These are phyloP conservation scores for Pavo muticus DNA, from an alignment of 2,113 vertebrate genomes.

Conservation along the genomic window DNA sequence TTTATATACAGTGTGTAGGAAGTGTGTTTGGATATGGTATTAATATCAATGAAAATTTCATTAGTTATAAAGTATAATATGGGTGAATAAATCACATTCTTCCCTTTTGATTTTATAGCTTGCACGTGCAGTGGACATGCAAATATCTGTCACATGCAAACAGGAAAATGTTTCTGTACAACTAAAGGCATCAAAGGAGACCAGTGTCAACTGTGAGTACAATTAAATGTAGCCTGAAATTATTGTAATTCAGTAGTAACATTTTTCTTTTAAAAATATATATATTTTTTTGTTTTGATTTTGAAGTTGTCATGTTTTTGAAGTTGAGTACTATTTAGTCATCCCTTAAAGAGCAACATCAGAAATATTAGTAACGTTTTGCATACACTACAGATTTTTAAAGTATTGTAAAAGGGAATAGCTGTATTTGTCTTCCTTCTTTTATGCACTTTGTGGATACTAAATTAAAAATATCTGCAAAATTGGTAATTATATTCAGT, in stretches of 20 bases:
- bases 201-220: constrained; percentile 98
- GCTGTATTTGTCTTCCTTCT: not conserved
- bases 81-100: not conserved
- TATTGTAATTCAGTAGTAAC: not conserved
- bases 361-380: not conserved
- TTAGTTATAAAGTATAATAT: not conserved
- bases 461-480: not conserved
- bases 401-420: not conserved
- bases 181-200: constrained; percentile 99
- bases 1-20: not conserved
- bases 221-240: not conserved
- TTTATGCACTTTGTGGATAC: not conserved
- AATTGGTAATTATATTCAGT: not conserved
- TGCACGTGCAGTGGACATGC: constrained; percentile 95
- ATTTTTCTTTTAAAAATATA: no score
- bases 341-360: not conserved
- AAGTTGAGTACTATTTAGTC: not conserved
- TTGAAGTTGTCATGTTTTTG: no score
- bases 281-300: no score
- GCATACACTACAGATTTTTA: not conserved
- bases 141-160: constrained; percentile 93
- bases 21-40: not conserved
- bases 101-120: constrained; percentile 76
- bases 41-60: not conserved
- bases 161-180: constrained; percentile 97